Percentiles rank a stretch among this genome's conserved stretches.
These are phyloP conservation scores for Pelobates cultripes DNA, from an alignment of 2,797 vertebrate genomes.

Conservation along the genomic window DNA sequence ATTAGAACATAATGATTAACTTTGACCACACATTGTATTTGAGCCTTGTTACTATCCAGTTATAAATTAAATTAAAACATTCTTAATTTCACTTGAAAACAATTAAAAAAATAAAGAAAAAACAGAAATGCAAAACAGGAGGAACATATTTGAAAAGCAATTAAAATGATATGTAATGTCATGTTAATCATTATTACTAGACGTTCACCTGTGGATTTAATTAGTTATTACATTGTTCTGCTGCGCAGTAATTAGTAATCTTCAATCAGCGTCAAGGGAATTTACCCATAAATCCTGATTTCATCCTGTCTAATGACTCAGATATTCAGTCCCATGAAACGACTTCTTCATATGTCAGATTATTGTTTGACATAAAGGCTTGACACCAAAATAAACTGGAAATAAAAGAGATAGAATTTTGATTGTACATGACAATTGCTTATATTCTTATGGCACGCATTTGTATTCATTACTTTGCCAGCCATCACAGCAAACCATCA, in stretches of 20 bases:
- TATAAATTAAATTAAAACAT: no score
- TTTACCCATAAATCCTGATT: not conserved
- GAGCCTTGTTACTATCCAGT: no score
- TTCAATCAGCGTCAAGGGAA: slow-evolving; percentile 5
- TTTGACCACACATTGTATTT: no score
- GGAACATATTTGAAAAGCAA: not conserved
- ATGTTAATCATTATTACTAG: not conserved
- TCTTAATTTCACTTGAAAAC: not conserved
- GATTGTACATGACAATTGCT: no score
- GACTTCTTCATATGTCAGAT: not conserved
- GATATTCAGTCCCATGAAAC: not conserved
- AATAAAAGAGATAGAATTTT: not conserved
- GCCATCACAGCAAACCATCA: no score
- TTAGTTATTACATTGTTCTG: not conserved
- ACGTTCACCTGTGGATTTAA: not conserved
- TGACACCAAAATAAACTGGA: not conserved
- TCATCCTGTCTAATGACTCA: not conserved
- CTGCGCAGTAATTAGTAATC: not conserved
- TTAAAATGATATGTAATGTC: not conserved
- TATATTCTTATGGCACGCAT: no score
- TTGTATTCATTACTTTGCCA: no score
- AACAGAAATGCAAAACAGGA: not conserved
- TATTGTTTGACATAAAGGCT: not conserved
- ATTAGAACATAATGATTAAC: no score
- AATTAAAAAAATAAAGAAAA: not conserved